Evolutionary conservation across 2,888 invertebrate genomes (phyloP).

Genomic region (Erebia aethiops): DNA sequence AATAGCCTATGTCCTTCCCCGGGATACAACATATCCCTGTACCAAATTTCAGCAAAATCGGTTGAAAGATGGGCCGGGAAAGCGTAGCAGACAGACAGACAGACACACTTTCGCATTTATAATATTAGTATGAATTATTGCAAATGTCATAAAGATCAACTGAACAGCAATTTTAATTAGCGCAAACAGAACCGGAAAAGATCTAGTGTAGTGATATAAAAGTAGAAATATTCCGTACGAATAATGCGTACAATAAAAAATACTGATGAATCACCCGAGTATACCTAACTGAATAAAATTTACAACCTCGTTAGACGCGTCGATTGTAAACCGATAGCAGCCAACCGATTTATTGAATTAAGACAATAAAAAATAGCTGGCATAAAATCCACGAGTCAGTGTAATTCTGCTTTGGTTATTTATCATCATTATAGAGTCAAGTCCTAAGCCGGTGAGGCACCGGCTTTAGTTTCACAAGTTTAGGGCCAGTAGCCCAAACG

Average conservation of each 20-base stretch:
- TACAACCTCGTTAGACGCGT: slow-evolving; percentile 27
- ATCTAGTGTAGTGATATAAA: slow-evolving; percentile 15
- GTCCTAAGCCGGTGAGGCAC: too few relatives aligned
- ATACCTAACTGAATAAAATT: slow-evolving; percentile 24
- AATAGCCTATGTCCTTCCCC: too few relatives aligned
- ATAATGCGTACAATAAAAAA: slow-evolving; percentile 13
- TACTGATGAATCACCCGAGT: slow-evolving; percentile 10
- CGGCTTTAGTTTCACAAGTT: too few relatives aligned
- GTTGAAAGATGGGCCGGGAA: too few relatives aligned
- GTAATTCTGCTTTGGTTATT: not conserved
- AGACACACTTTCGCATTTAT: too few relatives aligned
- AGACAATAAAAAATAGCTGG: slow-evolving; percentile 10
- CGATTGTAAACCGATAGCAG: slow-evolving; percentile 28
- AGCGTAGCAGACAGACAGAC: too few relatives aligned
- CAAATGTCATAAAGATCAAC: slow-evolving; percentile 6
- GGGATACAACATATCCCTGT: too few relatives aligned
- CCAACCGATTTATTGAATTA: slow-evolving; percentile 26
- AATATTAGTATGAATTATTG: not conserved
- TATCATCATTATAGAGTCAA: not conserved
- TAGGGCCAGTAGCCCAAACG: too few relatives aligned
- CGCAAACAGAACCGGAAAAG: not conserved
- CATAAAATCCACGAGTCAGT: slow-evolving; percentile 1
- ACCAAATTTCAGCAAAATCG: too few relatives aligned
- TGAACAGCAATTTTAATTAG: slow-evolving; percentile 8
- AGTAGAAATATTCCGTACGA: slow-evolving; percentile 19